Evolutionary conservation across 2,797 vertebrate species (phyloP), one percentile per base, ranked within the genome.

Genomic region (Orestias chungarensis): DNA sequence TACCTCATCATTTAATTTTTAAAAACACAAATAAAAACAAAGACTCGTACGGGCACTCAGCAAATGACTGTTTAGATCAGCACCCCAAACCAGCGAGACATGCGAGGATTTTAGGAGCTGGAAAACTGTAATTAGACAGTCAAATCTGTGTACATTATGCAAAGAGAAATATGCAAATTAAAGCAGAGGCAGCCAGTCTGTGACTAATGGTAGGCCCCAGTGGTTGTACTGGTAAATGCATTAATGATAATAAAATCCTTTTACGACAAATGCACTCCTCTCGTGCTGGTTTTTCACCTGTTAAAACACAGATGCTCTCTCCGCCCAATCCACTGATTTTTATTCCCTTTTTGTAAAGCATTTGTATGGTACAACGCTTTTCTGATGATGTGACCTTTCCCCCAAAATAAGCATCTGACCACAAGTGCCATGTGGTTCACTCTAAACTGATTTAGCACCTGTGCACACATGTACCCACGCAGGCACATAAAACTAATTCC

Each of bases 361-460:
- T 72, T 65, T 74, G 80, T 88, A 90, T 90, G 85, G 84, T 84
- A 84, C 38, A 47, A 55, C 82, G 76, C 68, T 74, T 38, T 73
- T 84, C 85, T 86, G 76, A 85, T 76, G 66, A 68, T 70, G 61
- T 79, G 47, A 62, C 77, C 67, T 79, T 82, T 78, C 71, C 73
- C 49, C 33, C 67, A 76, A 68, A n/a, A n/a, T n/a, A 70, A 80
- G 71, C 66, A 71, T 81, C 75, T 61, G 27, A 79, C 81, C 78
- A 71, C 73, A 80, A 84, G 73, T 73, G 75, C 55, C 20, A 47
- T 25, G 52, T 52, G 76, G 74, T 80, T 70, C 87, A n/a, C n/a
- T 90, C 88, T 88, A 84, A 87, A 88, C 84, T 73, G 70, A 88
- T 80, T 88, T 88, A 87, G 74, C 84, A 83, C 66, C 50, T 66